phyloP scores from a whole-genome alignment of 2,113 vertebrate genomes.

The Electrona antarctica region DNA sequence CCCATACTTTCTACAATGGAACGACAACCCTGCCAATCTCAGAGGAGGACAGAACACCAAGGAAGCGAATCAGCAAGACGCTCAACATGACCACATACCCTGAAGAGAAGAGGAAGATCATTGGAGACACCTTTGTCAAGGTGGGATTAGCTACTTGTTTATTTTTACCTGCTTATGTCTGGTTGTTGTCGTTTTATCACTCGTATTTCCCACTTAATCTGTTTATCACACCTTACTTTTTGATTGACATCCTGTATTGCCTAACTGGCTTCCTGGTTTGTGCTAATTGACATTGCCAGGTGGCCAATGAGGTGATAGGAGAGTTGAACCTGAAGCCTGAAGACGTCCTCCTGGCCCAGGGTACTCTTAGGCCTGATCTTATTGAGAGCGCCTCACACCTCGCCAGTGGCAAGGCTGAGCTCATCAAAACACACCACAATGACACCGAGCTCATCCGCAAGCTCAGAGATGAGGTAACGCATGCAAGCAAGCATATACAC shows the following conservation, averaged over 20 bases:
- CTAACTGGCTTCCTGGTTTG: conserved; percentile 1
- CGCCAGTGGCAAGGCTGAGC: conserved; percentile 94
- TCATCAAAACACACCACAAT: conserved; percentile 99
- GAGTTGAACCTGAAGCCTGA: conserved; percentile 98
- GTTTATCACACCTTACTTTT: neutral
- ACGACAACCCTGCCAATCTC: conserved; percentile 98
- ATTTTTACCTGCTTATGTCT: neutral
- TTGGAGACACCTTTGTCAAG: conserved; percentile 98
- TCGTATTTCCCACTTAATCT: neutral
- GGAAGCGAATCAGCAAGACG: conserved; percentile 98
- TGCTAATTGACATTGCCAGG: conserved; percentile 71
- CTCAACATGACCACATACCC: conserved; percentile 99
- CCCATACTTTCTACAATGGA: conserved; percentile 98
- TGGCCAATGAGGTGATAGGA: conserved; percentile 97
- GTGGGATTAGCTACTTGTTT: conserved; percentile 64
- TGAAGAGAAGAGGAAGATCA: conserved; percentile 98
- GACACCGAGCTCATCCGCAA: conserved; percentile 98
- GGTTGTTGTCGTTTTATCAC: neutral
- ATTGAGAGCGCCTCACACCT: conserved; percentile 95
- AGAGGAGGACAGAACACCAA: conserved; percentile 94
- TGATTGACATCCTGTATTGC: neutral
- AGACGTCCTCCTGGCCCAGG: conserved; percentile 95
- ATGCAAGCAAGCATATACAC: neutral
- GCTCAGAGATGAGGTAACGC: conserved; percentile 90
- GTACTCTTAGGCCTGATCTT: conserved; percentile 94